phyloP scores from a whole-genome alignment of 2,888 invertebrate species.

The Chydorus sphaericus region DNA sequence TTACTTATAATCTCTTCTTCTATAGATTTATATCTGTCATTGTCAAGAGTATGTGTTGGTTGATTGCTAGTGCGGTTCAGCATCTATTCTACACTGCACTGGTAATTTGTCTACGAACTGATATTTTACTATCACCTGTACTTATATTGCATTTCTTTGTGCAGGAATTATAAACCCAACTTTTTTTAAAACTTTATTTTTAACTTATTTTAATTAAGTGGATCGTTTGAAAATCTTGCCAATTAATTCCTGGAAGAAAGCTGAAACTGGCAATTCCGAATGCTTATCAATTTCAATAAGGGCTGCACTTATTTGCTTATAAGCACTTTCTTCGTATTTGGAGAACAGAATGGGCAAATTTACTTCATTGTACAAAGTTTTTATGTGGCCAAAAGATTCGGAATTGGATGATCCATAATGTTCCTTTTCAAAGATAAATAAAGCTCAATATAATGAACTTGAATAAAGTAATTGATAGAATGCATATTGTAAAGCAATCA shows the following conservation, averaged over 20 bases:
- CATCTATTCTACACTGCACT: too few species aligned
- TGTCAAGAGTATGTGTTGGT: too few species aligned
- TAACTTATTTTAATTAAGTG: background rate
- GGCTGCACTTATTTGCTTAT: conserved; percentile 63
- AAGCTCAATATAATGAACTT: background rate
- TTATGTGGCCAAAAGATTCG: conserved; percentile 50
- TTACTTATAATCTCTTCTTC: too few species aligned
- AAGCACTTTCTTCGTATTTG: conserved; percentile 67
- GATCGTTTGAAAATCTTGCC: conserved; percentile 61
- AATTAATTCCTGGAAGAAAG: conserved; percentile 64
- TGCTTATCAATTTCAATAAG: conserved; percentile 65
- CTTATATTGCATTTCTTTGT: too few species aligned
- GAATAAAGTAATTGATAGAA: background rate
- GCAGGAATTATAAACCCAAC: too few species aligned
- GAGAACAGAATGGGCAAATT: conserved; percentile 59
- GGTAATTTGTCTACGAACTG: too few species aligned
- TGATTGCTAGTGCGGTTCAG: too few species aligned
- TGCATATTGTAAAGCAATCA: background rate
- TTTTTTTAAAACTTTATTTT: too few species aligned
- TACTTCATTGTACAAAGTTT: conserved; percentile 59
- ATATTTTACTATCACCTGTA: too few species aligned
- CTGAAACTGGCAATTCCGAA: conserved; percentile 58
- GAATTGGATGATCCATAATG: conserved; percentile 56
- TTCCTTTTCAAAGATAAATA: conserved; percentile 33
- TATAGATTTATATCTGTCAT: too few species aligned